Conservation (phyloP, 2,113 vertebrate species). For the Coregonus clupeaformis region DNA sequence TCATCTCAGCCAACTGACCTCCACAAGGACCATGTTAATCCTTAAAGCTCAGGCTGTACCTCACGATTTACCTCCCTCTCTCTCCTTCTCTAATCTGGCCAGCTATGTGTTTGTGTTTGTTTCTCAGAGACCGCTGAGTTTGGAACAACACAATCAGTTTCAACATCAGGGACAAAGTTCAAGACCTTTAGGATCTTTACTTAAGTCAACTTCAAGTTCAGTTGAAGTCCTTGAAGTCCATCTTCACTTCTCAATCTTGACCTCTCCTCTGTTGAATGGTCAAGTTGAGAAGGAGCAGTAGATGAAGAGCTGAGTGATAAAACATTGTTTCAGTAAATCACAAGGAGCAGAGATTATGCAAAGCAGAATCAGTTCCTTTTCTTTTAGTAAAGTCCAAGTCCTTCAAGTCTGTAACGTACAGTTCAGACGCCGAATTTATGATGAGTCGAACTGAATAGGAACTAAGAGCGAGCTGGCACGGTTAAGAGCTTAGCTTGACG, state of each 20-base stretch:
- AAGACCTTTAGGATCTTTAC: neutral
- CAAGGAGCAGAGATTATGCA: no score
- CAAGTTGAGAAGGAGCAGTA: no score
- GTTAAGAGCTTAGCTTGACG: no score
- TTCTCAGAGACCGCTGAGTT: conserved; percentile 56
- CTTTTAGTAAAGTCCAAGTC: no score
- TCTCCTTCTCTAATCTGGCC: conserved; percentile 62
- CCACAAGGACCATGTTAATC: conserved; percentile 46
- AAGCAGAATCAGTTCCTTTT: no score
- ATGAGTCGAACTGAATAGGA: no score
- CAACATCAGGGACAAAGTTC: conserved; percentile 13
- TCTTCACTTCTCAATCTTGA: neutral
- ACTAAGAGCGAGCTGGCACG: no score
- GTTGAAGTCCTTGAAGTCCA: neutral
- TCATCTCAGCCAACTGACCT: no score
- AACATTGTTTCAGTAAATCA: no score
- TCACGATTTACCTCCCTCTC: conserved; percentile 58
- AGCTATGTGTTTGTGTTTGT: conserved; percentile 64
- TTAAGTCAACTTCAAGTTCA: neutral
- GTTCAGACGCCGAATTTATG: no score
- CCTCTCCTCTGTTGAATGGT: neutral
- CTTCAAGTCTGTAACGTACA: no score
- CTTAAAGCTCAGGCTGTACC: conserved; percentile 64
- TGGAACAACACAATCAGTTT: conserved; percentile 19
- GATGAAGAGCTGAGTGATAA: no score